Evolutionary conservation across 1,140 invertebrate species (phyloP), one percentile per base, ranked within the genome.

Genomic region (Danaus melanippus): DNA sequence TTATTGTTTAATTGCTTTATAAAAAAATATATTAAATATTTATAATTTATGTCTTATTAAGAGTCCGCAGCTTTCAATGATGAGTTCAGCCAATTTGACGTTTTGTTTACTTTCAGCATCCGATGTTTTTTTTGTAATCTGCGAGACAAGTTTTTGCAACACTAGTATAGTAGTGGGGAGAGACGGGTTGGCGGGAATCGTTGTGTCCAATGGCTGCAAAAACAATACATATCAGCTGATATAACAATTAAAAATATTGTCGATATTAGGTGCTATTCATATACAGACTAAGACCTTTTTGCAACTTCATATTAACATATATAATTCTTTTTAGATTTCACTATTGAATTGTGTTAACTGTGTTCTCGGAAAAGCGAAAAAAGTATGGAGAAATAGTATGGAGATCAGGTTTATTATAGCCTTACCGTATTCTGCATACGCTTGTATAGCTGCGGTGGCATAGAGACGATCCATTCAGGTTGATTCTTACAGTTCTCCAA

Each of bases 361-460:
- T 32, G 21, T 32, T 5, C 21, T 1, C 21, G 6, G 6, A 32
- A 32, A 32, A 32, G 6, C 21, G 21, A 32, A 7, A 7, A 32
- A 32, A 32, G 21, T n/a, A n/a, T n/a, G n/a, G n/a, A 41, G 21
- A 8, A 50, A 9, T 50, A n/a, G 9, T 40, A 5, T 8, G 11
- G 10, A 39, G 9, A 9, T 39, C 32, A 9, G 9, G 10, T 50
- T 12, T 21, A 49, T n/a, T n/a, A 54, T 44, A 50, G 53, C 67
- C 66, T 55, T 64, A 84, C 83, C 52, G 73, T 78, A 42, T 69
- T 79, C 39, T 79, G 76, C 44, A 86, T 54, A 10, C 76, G 76
- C 55, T 80, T 79, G 56, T 81, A 83, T 7, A 86, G 66, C 46
- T 84, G 73, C 12, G 83, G 80, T 46, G 80, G 70, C 45, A 86